Conservation (phyloP, 1,140 invertebrate genomes). For the Stegodyphus mimosarum region DNA sequence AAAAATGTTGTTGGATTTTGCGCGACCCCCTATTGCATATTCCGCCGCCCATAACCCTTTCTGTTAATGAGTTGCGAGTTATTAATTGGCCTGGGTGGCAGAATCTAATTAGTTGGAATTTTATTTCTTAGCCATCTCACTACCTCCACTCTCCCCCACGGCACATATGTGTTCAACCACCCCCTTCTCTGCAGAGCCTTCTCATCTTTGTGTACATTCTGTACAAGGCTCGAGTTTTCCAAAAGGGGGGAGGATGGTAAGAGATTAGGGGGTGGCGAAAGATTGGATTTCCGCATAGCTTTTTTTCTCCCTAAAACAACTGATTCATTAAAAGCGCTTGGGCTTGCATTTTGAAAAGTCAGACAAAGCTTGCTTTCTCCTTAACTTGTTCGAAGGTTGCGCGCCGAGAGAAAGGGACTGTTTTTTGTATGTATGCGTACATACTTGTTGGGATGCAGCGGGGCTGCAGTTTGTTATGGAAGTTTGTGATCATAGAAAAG, state of each 20-base stretch:
- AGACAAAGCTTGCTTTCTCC: background rate
- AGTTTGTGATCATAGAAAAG: too few relatives aligned
- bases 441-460: too few relatives aligned
- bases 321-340: slow-evolving; percentile 17
- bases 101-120: slow-evolving; percentile 59
- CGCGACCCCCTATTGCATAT: background rate
- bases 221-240: background rate
- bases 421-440: too few relatives aligned
- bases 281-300: slow-evolving; percentile 16
- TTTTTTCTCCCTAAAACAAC: slow-evolving; percentile 5
- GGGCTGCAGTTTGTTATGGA: too few relatives aligned
- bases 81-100: slow-evolving; percentile 53
- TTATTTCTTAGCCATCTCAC: slow-evolving; percentile 33
- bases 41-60: slow-evolving; percentile 36
- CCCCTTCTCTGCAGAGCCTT: background rate
- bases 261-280: background rate
- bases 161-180: background rate
- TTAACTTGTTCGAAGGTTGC: too few relatives aligned
- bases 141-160: background rate
- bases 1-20: background rate
- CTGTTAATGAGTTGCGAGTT: slow-evolving; percentile 56
- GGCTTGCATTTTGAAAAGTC: background rate
- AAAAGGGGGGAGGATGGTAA: background rate
- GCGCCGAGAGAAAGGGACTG: too few relatives aligned
- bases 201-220: background rate